These are phyloP conservation scores for Sphecodes monilicornis DNA, from an alignment of 2,888 invertebrate genomes.

Conservation along the genomic window DNA sequence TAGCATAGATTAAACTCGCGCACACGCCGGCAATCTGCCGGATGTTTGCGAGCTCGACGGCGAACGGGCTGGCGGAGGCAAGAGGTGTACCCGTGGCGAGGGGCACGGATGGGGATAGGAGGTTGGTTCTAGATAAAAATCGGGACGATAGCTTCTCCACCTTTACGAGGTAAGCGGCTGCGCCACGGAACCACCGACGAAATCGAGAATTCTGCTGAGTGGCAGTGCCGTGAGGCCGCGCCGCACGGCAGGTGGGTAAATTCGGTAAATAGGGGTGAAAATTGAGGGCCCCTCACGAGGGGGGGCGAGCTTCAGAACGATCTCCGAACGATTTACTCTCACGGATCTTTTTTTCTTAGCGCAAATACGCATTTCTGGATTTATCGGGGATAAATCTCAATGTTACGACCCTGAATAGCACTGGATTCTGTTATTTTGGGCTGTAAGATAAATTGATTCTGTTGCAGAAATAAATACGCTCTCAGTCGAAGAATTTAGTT, in stretches of 20 bases:
- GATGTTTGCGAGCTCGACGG: conserved; percentile 51
- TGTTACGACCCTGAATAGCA: background rate
- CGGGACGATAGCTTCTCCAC: conserved; percentile 63
- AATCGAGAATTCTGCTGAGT: conserved; percentile 53
- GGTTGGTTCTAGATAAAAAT: conserved; percentile 68
- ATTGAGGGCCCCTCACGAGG: background rate
- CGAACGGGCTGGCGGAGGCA: background rate
- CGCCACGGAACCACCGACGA: conserved; percentile 26
- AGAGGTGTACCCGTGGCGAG: background rate
- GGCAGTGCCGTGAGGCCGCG: background rate
- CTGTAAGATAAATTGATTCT: background rate
- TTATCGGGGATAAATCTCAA: background rate
- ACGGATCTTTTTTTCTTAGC: background rate
- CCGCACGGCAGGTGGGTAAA: conserved; percentile 4
- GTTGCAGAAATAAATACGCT: background rate
- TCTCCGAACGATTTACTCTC: background rate
- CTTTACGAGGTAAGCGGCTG: conserved; percentile 63
- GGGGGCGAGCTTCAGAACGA: background rate
- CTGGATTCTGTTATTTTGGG: background rate
- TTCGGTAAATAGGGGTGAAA: conserved; percentile 5
- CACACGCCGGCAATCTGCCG: conserved; percentile 56
- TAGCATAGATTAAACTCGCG: conserved; percentile 74
- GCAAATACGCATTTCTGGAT: background rate
- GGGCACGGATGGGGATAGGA: background rate
- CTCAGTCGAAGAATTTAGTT: background rate